Evolutionary conservation across 1,140 invertebrate species (phyloP).

Genomic region (Lithobius niger): DNA sequence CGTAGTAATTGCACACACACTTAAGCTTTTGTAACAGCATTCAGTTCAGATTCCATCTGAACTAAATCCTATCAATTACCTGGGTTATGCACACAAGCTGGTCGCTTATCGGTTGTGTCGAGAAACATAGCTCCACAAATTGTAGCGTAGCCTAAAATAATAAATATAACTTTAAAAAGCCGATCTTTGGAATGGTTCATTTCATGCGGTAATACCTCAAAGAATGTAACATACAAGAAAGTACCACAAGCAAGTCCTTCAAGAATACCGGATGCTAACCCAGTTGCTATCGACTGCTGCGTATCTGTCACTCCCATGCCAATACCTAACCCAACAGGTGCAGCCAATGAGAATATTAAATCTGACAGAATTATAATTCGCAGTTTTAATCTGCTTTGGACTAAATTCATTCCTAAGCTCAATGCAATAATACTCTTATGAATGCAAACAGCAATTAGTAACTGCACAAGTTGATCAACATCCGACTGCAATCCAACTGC

Average conservation of each 20-base stretch:
- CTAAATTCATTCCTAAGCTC: conserved; percentile 44
- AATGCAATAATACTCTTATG: conserved; percentile 48
- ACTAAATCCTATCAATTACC: no score
- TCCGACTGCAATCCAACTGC: conserved; percentile 41
- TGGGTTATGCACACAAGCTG: no score
- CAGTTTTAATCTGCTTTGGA: conserved; percentile 46
- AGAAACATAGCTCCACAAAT: neutral
- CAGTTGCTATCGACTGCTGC: conserved; percentile 23
- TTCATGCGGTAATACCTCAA: conserved; percentile 75
- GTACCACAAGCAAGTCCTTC: conserved; percentile 72
- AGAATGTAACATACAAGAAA: conserved; percentile 80
- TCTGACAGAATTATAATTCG: conserved; percentile 44
- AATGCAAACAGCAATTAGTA: conserved; percentile 43
- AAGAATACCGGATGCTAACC: conserved; percentile 37
- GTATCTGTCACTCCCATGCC: conserved; percentile 40
- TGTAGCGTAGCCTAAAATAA: neutral
- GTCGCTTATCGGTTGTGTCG: no score
- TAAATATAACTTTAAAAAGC: neutral
- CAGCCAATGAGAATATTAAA: conserved; percentile 47
- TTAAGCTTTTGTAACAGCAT: no score
- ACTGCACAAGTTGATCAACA: conserved; percentile 30
- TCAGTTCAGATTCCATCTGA: no score
- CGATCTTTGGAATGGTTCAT: neutral
- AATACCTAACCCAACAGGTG: conserved; percentile 51
- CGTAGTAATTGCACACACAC: no score